A percentile compares a stretch with the other conserved stretches of the same genome.
These are phyloP conservation scores for Calephelis perditalis DNA, from an alignment of 2,888 invertebrate species.

Conservation along the genomic window DNA sequence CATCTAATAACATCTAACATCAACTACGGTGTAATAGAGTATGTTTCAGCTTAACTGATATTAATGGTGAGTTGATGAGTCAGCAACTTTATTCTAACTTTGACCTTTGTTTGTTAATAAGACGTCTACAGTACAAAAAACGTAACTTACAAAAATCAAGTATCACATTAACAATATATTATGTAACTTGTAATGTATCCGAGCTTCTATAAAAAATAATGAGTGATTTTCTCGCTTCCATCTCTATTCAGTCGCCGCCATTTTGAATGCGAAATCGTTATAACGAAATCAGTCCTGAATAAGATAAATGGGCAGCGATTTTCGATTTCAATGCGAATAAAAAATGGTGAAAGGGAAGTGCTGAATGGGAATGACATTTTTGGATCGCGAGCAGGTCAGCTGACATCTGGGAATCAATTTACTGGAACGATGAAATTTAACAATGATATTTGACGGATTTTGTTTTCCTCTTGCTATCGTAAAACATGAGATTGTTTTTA, in stretches of 20 bases:
- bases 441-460: not conserved
- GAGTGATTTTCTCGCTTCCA: constrained; percentile 42
- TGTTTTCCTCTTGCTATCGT: constrained; percentile 14
- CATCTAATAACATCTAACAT: too few relatives aligned
- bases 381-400: constrained; percentile 11
- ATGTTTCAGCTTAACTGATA: too few relatives aligned
- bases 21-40: too few relatives aligned
- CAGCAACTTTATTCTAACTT: constrained; percentile 10
- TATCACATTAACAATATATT: too few relatives aligned
- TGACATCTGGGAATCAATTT: constrained; percentile 9
- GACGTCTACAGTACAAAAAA: too few relatives aligned
- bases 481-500: not conserved
- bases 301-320: constrained; percentile 42
- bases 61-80: not conserved
- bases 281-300: constrained; percentile 46
- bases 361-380: constrained; percentile 45
- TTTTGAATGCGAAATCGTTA: constrained; percentile 57
- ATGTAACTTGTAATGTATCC: too few relatives aligned
- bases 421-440: constrained; percentile 11
- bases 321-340: constrained; percentile 36
- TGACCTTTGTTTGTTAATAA: not conserved
- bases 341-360: constrained; percentile 28
- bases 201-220: constrained; percentile 42
- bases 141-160: too few relatives aligned
- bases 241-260: constrained; percentile 51